Evolutionary conservation across 2,113 vertebrate species (phyloP), one percentile per base, ranked within the genome.

Genomic region (Paralichthys olivaceus): DNA sequence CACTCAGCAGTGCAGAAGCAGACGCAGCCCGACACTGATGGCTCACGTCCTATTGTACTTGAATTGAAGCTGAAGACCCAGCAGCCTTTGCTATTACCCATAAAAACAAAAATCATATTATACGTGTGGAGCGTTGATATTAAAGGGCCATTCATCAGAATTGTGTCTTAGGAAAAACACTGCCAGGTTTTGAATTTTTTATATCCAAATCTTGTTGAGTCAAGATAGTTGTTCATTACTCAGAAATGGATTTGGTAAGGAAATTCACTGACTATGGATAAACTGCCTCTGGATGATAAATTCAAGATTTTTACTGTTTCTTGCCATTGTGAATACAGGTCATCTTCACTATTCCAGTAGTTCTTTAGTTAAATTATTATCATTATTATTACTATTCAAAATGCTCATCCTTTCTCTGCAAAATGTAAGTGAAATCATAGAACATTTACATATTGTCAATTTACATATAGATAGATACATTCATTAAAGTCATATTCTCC

Each of bases 1-100:
- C 17, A n/a, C 69, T 79, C 69, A 72, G 67, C 69, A 55, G 26
- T 55, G 53, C 53, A 56, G 23, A 14, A 61, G 73, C 32, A 34
- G 57, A 58, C 45, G 58, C 55, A 69, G 62, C 43, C 37, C 51
- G 71, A 22, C 62, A 43, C 6, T 49, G 49, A 53, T 76, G 59
- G 26, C 23, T n/a, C 7, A 25, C 20, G 6, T 57, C 51, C 19
- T n/a, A 11, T 23, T 83, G 47, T 37, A 59, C 62, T 8, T 67
- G 49, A 69, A 78, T 56, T 1, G 0, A 77, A 7, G 54, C 69
- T 4, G 53, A 62, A 77, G 65, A 43, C 70, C 22, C 64, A 65
- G 60, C 25, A 64, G 40, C 66, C 56, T 54, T 37, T 55, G 22
- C 58, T 20, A 22, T 11, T 4, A 8, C 49, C 25, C 14, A 73